Percentiles rank a stretch among this genome's conserved stretches.
Conservation (phyloP, 1,140 invertebrate species). For the Macrocentrus cingulum region DNA sequence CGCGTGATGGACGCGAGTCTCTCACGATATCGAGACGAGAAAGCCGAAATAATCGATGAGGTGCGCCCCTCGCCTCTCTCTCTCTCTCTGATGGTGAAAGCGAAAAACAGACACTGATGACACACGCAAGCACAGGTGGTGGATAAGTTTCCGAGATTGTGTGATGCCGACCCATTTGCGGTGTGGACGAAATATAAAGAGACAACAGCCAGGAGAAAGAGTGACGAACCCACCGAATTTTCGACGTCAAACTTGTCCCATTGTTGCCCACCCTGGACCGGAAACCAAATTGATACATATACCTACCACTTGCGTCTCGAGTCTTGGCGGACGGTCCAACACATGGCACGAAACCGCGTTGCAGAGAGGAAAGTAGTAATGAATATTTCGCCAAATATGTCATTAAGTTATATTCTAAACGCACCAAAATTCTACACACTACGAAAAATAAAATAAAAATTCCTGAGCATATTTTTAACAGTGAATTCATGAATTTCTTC, state of each 20-base stretch:
- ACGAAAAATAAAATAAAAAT: too few species aligned
- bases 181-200: constrained; percentile 1
- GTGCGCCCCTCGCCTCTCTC: background rate
- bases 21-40: background rate
- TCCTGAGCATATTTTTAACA: too few species aligned
- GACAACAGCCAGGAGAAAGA: background rate
- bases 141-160: constrained; percentile 43
- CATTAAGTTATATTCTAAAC: too few species aligned
- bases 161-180: constrained; percentile 23
- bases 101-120: background rate
- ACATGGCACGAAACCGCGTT: too few species aligned
- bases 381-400: too few species aligned
- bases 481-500: too few species aligned
- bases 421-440: too few species aligned
- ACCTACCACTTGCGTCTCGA: constrained; percentile 43
- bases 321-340: too few species aligned
- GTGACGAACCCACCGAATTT: background rate
- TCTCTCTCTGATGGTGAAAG: background rate
- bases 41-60: background rate
- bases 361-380: too few species aligned
- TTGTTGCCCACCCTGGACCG: constrained; percentile 36
- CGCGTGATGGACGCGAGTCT: background rate
- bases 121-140: constrained; percentile 45
- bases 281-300: constrained; percentile 44
- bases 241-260: too few species aligned